Evolutionary conservation across 1,140 invertebrate species (phyloP), one percentile per base, ranked within the genome.

Genomic region (Cydia amplana): DNA sequence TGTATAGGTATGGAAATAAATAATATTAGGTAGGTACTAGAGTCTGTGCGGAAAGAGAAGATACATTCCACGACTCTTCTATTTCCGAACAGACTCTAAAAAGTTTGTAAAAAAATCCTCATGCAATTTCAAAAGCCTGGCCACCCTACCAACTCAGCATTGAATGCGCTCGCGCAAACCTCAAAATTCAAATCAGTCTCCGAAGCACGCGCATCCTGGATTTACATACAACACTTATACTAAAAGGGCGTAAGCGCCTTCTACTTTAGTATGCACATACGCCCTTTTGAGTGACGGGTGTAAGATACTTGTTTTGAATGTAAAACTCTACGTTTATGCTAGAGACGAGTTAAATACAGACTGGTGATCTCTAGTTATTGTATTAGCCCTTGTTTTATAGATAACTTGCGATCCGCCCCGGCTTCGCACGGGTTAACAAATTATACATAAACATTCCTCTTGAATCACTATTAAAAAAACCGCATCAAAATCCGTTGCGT

Each of bases 121-220:
- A 10, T 43, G 12, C 0, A 43, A 9, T 3, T 12, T 12, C 40
- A 43, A 43, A 43, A 43, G 12, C 40, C 10, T 43, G 9, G 82
- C 77, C 82, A 87, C 83, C 81, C 80, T 77, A 85, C 73, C 76
- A 83, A 82, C 76, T 86, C 85, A 84, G 74, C 75, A 86, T 88
- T 86, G 83, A 85, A 86, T 87, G 88, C 88, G 85, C 86, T 75
- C 40, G 86, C 89, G 85, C 89, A 85, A 28, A 55, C 76, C 83
- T 88, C 84, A 85, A 89, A 77, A 91, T 91, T 90, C 89, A 91
- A 91, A 91, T 91, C 89, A 89, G 87, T 89, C 89, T 85, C 79
- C 80, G 81, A 77, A 65, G 81, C 82, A 78, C 83, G 80, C 83
- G 82, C 84, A 60, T 77, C 80, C 81, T 80, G 78, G 70, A 88